phyloP scores from a whole-genome alignment of 2,113 vertebrate genomes.

The Onychorhynchus coronatus region DNA sequence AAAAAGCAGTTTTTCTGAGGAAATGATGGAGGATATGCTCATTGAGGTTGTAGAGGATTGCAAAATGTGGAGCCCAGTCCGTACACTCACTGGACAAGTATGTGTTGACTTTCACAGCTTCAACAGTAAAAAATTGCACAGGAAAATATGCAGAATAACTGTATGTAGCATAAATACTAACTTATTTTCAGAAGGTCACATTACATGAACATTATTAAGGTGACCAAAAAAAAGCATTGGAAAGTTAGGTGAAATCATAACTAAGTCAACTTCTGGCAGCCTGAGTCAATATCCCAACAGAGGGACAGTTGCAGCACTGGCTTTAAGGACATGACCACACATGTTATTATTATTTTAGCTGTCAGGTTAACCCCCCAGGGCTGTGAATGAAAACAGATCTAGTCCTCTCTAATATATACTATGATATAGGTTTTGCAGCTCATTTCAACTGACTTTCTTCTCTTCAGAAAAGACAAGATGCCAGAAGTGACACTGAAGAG shows the following conservation, averaged over 20 bases:
- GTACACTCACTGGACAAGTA: not conserved
- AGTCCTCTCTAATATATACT: not conserved
- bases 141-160: not conserved
- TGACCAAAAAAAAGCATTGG: not conserved
- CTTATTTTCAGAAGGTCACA: not conserved
- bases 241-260: not conserved
- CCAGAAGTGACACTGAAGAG: slow-evolving; percentile 78
- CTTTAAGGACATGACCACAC: not conserved
- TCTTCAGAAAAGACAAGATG: slow-evolving; percentile 75
- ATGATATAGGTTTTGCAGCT: not conserved
- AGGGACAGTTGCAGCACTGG: not conserved
- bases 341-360: not conserved
- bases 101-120: not conserved
- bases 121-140: not conserved
- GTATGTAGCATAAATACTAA: not conserved
- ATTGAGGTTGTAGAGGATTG: not conserved
- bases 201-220: not conserved
- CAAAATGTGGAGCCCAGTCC: not conserved
- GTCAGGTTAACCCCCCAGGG: not conserved
- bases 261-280: not conserved
- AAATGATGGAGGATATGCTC: not conserved
- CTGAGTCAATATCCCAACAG: not conserved
- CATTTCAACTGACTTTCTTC: not conserved
- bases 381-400: not conserved
- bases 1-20: not conserved